Evolutionary conservation across 2,797 vertebrate species (phyloP), one percentile per base, ranked within the genome.

Genomic region (Garrulus glandarius): DNA sequence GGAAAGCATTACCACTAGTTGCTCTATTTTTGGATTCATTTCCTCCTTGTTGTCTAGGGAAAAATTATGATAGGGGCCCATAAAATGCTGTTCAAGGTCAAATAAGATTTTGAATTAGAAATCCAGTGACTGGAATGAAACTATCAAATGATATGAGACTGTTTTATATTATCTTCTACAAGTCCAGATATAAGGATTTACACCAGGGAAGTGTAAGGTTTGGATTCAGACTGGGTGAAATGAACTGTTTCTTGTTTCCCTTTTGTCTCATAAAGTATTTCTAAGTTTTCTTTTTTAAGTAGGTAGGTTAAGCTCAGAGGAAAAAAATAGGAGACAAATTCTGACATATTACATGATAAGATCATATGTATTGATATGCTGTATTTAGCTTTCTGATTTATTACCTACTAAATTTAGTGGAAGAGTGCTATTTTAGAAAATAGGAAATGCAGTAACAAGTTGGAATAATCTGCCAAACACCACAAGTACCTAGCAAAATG

Each of bases 331-430:
- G 57, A 84, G 43, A 52, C 50, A 85, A 83, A 71, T 94, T 63
- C 47, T 83, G 49, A 37, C 44, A 5, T 43, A 76, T 77, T 67
- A 55, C 21, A 49, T 47, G 13, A 23, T 49, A 59, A 34, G 29
- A 16, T 91, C 41, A 8, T 91, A 56, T 55, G 15, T 65, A 68
- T 75, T 37, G 69, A 19, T 83, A 19, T 60, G n/a, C 26, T 86
- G 21, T 69, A 39, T 93, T 92, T 87, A 81, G 50, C 27, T 94
- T 83, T 89, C 61, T 85, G 50, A 91, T 91, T 85, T 87, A 61
- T 87, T 92, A 27, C 19, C 21, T 78, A 43, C 69, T 75, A 83
- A 92, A 70, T 81, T 39, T 29, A 80, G 49, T 57, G 36, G 46
- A 75, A 92, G 23, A 55, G 11, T 21, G 77, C 65, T 72, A 55